These are phyloP conservation scores for Drosophila testacea DNA, from an alignment of 2,888 invertebrate species.

Conservation along the genomic window DNA sequence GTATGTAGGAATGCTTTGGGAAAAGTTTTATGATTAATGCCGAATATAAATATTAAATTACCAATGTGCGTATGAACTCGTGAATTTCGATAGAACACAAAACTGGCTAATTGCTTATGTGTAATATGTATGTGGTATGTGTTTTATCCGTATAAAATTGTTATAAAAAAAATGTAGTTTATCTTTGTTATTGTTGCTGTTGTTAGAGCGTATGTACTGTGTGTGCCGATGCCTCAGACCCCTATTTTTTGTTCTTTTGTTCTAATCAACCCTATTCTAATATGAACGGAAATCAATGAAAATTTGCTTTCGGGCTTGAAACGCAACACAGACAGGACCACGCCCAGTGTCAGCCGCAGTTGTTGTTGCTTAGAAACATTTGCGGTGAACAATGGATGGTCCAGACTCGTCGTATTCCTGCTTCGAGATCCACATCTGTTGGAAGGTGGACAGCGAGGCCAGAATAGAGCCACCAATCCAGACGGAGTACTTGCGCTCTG, in stretches of 20 bases:
- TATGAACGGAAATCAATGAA: slow-evolving; percentile 11
- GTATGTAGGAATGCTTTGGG: slow-evolving; percentile 40
- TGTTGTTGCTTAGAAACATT: slow-evolving; percentile 93
- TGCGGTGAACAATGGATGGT: slow-evolving; percentile 98
- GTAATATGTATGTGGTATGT: slow-evolving; percentile 25
- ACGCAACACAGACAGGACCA: slow-evolving; percentile 48
- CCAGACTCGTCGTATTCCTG: slow-evolving; percentile 99
- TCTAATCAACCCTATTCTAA: slow-evolving; percentile 15
- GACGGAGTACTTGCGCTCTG: slow-evolving; percentile 97
- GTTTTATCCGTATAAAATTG: slow-evolving; percentile 45
- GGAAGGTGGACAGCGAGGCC: slow-evolving; percentile 96
- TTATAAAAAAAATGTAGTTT: slow-evolving; percentile 44
- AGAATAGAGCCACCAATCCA: slow-evolving; percentile 97
- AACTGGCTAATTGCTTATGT: slow-evolving; percentile 49
- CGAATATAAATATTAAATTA: slow-evolving; percentile 56
- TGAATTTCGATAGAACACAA: slow-evolving; percentile 69
- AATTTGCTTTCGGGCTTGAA: slow-evolving; percentile 4
- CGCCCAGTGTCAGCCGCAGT: slow-evolving; percentile 83
- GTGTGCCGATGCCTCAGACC: not conserved
- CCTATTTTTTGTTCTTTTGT: slow-evolving; percentile 2
- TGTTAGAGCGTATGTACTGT: slow-evolving; percentile 5
- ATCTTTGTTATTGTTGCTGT: slow-evolving; percentile 38
- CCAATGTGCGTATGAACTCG: slow-evolving; percentile 64
- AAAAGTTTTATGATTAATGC: slow-evolving; percentile 52
- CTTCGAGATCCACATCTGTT: slow-evolving; percentile 98